Evolutionary conservation across 1,140 invertebrate genomes (phyloP).

Genomic region (Melipona quadrifasciata): DNA sequence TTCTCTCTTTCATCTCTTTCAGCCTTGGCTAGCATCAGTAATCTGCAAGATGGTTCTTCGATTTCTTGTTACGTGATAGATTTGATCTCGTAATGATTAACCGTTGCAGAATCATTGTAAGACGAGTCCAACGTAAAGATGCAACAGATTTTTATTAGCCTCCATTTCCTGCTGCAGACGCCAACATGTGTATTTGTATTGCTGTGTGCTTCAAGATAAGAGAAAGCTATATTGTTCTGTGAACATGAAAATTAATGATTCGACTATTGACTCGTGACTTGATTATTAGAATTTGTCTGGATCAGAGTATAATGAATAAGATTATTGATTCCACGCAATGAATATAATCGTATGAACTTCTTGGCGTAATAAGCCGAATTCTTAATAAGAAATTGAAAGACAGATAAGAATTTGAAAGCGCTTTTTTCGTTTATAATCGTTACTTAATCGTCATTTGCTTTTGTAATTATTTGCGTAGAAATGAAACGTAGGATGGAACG

Average conservation of each 20-base stretch:
- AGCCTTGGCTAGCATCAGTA: constrained; percentile 24
- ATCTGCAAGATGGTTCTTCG: constrained; percentile 17
- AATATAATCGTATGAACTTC: neutral
- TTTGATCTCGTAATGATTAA: constrained; percentile 22
- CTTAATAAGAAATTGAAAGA: neutral
- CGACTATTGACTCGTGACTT: constrained; percentile 6
- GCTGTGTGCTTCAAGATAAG: neutral
- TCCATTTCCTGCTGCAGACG: neutral
- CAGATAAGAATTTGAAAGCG: too few species aligned
- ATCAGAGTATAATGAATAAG: constrained; percentile 2
- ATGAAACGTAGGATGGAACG: neutral
- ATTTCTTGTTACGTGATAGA: constrained; percentile 39
- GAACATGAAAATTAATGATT: constrained; percentile 27
- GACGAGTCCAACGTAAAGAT: neutral
- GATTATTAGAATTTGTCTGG: constrained; percentile 13
- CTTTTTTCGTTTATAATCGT: neutral
- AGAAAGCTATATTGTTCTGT: constrained; percentile 24
- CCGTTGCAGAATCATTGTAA: constrained; percentile 19
- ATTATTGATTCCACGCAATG: neutral
- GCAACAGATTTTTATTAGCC: constrained; percentile 13
- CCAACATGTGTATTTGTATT: neutral
- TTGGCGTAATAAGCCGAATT: neutral
- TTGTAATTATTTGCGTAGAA: neutral
- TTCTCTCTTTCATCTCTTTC: neutral
- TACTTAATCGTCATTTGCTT: neutral